Evolutionary conservation across 1,140 invertebrate species (phyloP).

Genomic region (Macrosteles quadrilineatus): DNA sequence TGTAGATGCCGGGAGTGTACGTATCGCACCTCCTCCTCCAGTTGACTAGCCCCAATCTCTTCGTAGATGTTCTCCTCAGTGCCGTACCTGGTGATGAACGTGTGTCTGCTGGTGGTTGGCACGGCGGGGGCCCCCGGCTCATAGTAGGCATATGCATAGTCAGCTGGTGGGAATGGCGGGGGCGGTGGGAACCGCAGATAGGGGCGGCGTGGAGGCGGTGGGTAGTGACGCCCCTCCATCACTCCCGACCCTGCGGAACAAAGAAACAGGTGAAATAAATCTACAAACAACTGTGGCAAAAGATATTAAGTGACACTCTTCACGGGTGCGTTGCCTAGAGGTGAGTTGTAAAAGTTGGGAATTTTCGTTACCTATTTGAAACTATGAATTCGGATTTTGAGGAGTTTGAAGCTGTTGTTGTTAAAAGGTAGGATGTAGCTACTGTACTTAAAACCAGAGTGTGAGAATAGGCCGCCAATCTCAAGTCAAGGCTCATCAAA

Average conservation of each 20-base stretch:
- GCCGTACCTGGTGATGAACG: conserved; percentile 74
- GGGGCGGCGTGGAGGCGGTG: conserved; percentile 38
- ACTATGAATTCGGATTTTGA: no score
- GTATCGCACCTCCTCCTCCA: conserved; percentile 73
- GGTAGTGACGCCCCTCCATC: conserved; percentile 26
- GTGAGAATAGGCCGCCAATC: no score
- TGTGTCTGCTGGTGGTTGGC: conserved; percentile 36
- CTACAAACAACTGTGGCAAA: no score
- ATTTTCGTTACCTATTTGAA: no score
- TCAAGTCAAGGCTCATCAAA: no score
- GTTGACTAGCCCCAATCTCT: conserved; percentile 70
- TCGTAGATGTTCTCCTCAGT: conserved; percentile 88
- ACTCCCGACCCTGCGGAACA: neutral
- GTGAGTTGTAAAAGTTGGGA: no score
- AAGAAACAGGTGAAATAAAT: no score
- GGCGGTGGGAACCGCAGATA: conserved; percentile 41
- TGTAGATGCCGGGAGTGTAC: conserved; percentile 45
- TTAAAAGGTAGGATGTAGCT: no score
- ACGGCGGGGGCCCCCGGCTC: conserved; percentile 50
- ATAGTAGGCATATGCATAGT: conserved; percentile 80
- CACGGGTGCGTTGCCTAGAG: no score
- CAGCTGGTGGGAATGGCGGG: conserved; percentile 48
- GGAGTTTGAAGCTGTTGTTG: no score
- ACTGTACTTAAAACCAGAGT: no score
- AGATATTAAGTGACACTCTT: no score